Conservation (phyloP, 2,113 vertebrate genomes). For the Epinephelus fuscoguttatus region DNA sequence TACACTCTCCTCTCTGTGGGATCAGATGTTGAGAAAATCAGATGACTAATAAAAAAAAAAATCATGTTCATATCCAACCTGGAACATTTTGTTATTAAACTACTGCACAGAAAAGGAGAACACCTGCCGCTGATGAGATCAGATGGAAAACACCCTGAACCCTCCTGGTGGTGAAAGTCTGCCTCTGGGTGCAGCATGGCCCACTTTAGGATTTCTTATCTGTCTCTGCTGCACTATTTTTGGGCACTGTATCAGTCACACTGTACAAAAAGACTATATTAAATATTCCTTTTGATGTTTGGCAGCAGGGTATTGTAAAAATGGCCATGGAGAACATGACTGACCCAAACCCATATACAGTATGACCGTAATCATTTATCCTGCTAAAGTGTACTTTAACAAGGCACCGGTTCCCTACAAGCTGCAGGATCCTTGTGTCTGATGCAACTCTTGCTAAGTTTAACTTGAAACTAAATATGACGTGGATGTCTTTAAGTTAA, state of each 20-base stretch:
- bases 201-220: conserved; percentile 48
- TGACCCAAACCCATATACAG: not conserved
- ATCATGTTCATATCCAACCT: not conserved
- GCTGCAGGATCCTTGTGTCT: not conserved
- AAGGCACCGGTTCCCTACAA: not conserved
- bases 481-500: not conserved
- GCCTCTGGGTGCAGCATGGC: conserved; percentile 57
- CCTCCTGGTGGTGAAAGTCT: conserved; percentile 35
- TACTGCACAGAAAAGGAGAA: conserved; percentile 24
- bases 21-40: not conserved
- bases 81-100: conserved; percentile 1
- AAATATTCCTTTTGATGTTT: conserved; percentile 19
- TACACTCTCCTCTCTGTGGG: not conserved
- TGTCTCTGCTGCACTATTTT: conserved; percentile 8
- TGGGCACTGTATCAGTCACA: not conserved
- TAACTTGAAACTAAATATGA: not conserved
- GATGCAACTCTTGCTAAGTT: not conserved
- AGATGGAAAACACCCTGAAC: conserved; percentile 62
- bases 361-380: not conserved
- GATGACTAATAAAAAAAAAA: not conserved
- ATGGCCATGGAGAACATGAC: not conserved
- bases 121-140: conserved; percentile 25
- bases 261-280: conserved; percentile 1
- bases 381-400: not conserved
- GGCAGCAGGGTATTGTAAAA: not conserved